Evolutionary conservation across 2,113 vertebrate genomes (phyloP), one percentile per base, ranked within the genome.

Genomic region (Megaceryle torquata): DNA sequence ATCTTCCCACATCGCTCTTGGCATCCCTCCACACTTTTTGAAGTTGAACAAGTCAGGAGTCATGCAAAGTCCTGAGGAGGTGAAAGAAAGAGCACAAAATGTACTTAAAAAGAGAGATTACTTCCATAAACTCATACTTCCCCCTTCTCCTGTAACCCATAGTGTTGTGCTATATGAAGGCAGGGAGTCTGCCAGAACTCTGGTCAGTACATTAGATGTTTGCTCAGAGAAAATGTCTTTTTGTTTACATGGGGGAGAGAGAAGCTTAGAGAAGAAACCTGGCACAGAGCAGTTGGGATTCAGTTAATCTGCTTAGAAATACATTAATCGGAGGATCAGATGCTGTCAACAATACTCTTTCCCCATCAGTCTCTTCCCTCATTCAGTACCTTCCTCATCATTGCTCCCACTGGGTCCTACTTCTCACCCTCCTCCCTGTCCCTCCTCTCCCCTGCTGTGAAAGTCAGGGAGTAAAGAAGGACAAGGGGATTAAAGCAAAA

Each of bases 251-350:
- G 71, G 83, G 74, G 69, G 83, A 96, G 82, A 95, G 82, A 95
- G 91, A 91, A 96, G 97, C 97, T 98, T 98, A 98, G 92, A 91
- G 95, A 96, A 97, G 96, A 95, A 89, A 97, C 97, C 95, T 97
- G 96, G 95, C 97, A 97, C 93, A 94, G 95, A 98, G 96, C 97
- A 97, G 97, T 98, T 98, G 94, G 98, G 97, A 98, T 98, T 97
- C 78, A 10, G 90, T 96, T 98, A 98, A 98, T 98, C 98, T 97
- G 93, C 98, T 98, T 98, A 98, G 96, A 97, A 97, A 97, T 97
- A 96, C 97, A 95, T 97, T 98, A 98, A 98, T 98, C 97, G 1
- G 89, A 83, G 72, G 95, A 96, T 98, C 97, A 96, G 96, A 97
- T 94, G 91, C 96, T 97, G 96, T 97, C 95, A 97, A 97, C 97